These are phyloP conservation scores for Nannobrachium achirus DNA, from an alignment of 2,113 vertebrate species.

Conservation along the genomic window DNA sequence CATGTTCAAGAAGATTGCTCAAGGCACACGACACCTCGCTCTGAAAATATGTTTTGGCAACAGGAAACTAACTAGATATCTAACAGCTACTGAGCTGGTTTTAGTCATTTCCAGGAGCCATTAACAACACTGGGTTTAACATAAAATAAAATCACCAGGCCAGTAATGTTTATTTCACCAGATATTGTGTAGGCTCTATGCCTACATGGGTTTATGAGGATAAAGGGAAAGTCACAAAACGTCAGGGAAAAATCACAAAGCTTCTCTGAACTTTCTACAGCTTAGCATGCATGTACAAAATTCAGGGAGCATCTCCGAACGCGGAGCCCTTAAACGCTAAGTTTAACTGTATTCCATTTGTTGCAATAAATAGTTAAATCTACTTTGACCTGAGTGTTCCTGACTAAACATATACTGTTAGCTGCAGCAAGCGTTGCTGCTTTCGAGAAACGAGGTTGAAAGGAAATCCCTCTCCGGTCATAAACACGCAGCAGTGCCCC, in stretches of 20 bases:
- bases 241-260: neutral
- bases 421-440: conserved; percentile 22
- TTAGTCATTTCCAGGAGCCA: neutral
- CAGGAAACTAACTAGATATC: no score
- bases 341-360: no score
- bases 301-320: no score
- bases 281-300: no score
- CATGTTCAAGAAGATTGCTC: neutral
- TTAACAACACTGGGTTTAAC: neutral
- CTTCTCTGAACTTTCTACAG: neutral
- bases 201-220: neutral
- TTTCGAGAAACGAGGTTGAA: conserved; percentile 41
- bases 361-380: no score
- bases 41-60: no score
- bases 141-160: neutral
- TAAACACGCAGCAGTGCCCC: conserved; percentile 25
- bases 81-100: neutral
- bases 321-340: no score
- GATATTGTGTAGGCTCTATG: neutral
- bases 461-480: conserved; percentile 39
- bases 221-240: neutral
- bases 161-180: neutral
- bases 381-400: no score
- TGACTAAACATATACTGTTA: no score
- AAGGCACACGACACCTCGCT: neutral